Evolutionary conservation across 2,888 invertebrate genomes (phyloP).

Genomic region (Agriopis aurantiaria): DNA sequence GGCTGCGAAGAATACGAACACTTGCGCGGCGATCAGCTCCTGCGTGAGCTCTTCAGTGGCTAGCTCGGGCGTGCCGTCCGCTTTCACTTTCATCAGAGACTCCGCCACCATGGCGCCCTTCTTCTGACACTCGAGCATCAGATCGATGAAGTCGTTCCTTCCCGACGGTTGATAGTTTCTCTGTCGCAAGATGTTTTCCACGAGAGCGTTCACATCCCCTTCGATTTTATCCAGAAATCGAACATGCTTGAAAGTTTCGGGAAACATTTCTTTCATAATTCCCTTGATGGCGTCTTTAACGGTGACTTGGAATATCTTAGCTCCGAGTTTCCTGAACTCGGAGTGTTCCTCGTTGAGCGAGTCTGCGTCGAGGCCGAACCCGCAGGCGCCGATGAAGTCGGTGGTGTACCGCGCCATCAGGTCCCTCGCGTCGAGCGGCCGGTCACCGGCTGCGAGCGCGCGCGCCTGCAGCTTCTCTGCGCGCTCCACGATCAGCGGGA

Average conservation of each 20-base stretch:
- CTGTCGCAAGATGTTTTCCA: constrained; percentile 55
- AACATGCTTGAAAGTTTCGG: constrained; percentile 56
- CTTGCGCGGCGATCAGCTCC: constrained; percentile 65
- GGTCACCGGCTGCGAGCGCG: constrained; percentile 43
- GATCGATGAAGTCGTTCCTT: constrained; percentile 66
- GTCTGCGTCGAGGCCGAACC: constrained; percentile 69
- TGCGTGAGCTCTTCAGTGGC: constrained; percentile 41
- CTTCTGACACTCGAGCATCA: constrained; percentile 60
- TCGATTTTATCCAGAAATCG: constrained; percentile 42
- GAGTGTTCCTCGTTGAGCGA: constrained; percentile 66
- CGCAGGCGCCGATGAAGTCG: constrained; percentile 72
- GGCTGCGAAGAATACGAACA: constrained; percentile 74
- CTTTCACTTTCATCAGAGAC: constrained; percentile 54
- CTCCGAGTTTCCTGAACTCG: constrained; percentile 63
- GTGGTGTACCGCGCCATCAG: constrained; percentile 74
- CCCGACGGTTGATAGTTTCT: constrained; percentile 61
- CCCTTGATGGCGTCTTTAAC: constrained; percentile 48
- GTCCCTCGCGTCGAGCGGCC: constrained; percentile 63
- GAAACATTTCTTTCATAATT: constrained; percentile 60
- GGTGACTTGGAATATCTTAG: constrained; percentile 54
- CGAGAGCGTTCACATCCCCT: constrained; percentile 52
- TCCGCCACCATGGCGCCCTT: constrained; percentile 58
- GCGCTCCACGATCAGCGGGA: constrained; percentile 67
- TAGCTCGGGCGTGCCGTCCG: constrained; percentile 55
- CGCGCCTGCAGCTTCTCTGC: constrained; percentile 61